Evolutionary conservation across 2,113 vertebrate genomes (phyloP), one percentile per base, ranked within the genome.

Genomic region (Arenaria interpres): DNA sequence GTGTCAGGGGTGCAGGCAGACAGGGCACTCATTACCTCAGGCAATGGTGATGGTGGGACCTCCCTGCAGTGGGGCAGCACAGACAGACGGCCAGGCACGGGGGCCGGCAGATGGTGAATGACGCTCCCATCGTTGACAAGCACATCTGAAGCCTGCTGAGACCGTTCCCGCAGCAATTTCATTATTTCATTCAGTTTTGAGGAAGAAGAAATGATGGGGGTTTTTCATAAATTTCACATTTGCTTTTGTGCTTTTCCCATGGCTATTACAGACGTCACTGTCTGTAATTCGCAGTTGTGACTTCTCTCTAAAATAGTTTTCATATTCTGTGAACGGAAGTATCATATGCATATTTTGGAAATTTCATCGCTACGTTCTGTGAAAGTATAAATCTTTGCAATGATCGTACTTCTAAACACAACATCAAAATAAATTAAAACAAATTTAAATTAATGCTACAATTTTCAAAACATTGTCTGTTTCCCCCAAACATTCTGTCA

Each of bases 81-180:
- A 97, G 93, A 97, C 72, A 97, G 97, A 97, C 90, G 73, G 54
- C 69, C 77, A 76, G 76, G 81, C 76, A 85, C 48, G 50, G 89
- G 46, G 33, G 28, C 68, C 96, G 93, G 90, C 97, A 98, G 97
- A 92, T 87, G 86, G 94, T 62, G 66, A 97, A 95, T 89, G 93
- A 95, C 41, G 66, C 64, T 84, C 74, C 83, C 78, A 62, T 97
- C 97, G 97, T 86, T 96, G 85, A 90, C 94, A 93, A 97, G 90
- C 81, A 95, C 93, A 81, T 97, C 93, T 93, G 93, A 93, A 96
- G 74, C 80, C 76, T 90, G 19, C 78, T 95, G 43, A 91, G 95
- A 89, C 90, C 75, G 56, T 88, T 96, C 63, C 78, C 83, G 69
- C 22, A 71, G 53, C 68, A 91, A 73, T 91, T 97, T 95, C 71